Base-by-base conservation (phyloP, 2,888 invertebrate genomes). In the Diaphora mendica region DNA sequence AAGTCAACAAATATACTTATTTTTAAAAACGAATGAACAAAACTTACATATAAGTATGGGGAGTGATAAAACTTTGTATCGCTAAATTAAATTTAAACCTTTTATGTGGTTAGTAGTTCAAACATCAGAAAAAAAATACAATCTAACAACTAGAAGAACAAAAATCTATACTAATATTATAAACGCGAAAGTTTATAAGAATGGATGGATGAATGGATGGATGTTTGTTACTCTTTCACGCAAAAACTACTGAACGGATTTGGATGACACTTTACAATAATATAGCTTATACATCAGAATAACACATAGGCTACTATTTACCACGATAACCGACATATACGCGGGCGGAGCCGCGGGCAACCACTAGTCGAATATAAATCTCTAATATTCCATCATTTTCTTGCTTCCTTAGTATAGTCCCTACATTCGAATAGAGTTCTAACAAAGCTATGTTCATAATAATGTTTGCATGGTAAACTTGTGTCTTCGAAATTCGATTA, bases 401-500 rank as follows among this genome's bases (percentile, higher is more conserved):
- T 66, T 26, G 42, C 44, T 67, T 30, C 59, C 13, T 23, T 59
- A 39, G 3, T n/a, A 66, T 23, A n/a, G n/a, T n/a, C n/a, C n/a
- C n/a, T n/a, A 15, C 42, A 42, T 59, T 66, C 8, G 30, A 70
- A 62, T 30, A 71, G 2, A 26, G 39, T 72, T 68, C 17, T 70
- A 44, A 71, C n/a, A 74, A 76, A 65, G 44, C 62, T 69, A 51
- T 74, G 42, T 71, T 59, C 23, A 48, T 65, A 64, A 68, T 51
- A 75, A 76, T 64, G 70, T 81, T 75, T 76, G 39, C 59, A 66
- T 69, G 48, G 68, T 11, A 66, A 75, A 74, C 48, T 68, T 42
- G 23, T 67, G 33, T 71, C 71, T 69, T 30, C 71, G 51, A 79
- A 82, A 86, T 84, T 80, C 79, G 80, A 87, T 86, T 78, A 80